A percentile compares a stretch with the other conserved stretches of the same genome.
phyloP scores from a whole-genome alignment of 2,113 vertebrate genomes.

The Pelmatolapia mariae region DNA sequence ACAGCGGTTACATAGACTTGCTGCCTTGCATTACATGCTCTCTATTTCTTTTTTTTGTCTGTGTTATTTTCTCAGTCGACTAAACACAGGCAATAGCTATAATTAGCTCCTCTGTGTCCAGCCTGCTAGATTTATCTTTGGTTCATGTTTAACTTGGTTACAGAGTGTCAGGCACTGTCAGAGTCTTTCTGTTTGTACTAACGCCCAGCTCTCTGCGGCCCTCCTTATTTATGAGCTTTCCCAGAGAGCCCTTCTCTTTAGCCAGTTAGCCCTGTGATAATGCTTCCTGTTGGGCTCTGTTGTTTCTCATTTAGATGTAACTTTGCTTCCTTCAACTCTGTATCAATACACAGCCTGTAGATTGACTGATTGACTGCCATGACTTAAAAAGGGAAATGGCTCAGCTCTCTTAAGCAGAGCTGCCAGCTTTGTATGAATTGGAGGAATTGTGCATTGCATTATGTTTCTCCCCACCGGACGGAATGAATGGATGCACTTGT shows the following conservation, averaged over 20 bases:
- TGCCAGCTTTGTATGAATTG: conserved; percentile 43
- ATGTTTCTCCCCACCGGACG: conserved; percentile 20
- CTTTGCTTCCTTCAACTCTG: too few relatives aligned
- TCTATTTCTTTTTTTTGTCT: background rate
- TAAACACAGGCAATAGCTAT: conserved; percentile 34
- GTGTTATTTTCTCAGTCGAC: background rate
- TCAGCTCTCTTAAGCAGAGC: background rate
- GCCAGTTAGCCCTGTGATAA: conserved; percentile 16
- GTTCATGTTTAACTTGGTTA: conserved; percentile 72
- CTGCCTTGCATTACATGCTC: background rate
- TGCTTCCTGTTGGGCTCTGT: conserved; percentile 30
- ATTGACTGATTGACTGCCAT: background rate
- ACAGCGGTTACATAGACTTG: background rate
- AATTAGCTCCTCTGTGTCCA: conserved; percentile 38
- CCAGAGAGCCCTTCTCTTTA: conserved; percentile 47
- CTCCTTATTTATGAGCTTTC: conserved; percentile 53
- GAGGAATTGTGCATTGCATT: conserved; percentile 42
- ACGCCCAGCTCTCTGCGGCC: background rate
- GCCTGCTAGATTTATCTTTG: conserved; percentile 19
- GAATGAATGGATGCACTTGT: conserved; percentile 53
- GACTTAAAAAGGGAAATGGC: conserved; percentile 30
- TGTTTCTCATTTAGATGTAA: conserved; percentile 43
- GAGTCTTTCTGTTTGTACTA: background rate
- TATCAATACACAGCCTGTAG: background rate
- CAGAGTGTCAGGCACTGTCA: background rate